Conservation (phyloP, 2,888 invertebrate genomes). For the Disparrhopalites patrizii region DNA sequence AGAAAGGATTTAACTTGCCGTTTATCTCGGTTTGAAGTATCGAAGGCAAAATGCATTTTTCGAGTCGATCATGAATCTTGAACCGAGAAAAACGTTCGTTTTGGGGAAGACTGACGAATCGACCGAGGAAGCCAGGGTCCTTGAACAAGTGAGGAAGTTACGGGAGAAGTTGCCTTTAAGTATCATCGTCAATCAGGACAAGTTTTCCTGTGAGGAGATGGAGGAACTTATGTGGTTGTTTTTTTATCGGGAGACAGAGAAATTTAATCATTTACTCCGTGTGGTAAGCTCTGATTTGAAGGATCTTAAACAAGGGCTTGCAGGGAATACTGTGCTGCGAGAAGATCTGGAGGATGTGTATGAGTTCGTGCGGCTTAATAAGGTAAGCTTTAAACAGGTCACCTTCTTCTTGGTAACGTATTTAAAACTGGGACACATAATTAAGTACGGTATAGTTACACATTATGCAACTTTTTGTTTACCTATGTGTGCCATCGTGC, state of each 20-base stretch:
- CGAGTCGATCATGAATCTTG: conserved; percentile 71
- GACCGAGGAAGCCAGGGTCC: conserved; percentile 72
- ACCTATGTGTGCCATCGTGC: conserved; percentile 67
- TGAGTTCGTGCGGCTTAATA: conserved; percentile 72
- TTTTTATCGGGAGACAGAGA: conserved; percentile 84
- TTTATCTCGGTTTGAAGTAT: too few species aligned
- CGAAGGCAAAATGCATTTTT: conserved; percentile 74
- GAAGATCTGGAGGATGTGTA: conserved; percentile 80
- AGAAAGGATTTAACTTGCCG: too few species aligned
- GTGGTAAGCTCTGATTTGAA: conserved; percentile 69
- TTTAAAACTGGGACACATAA: conserved; percentile 75
- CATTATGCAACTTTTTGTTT: too few species aligned
- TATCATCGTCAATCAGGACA: conserved; percentile 80
- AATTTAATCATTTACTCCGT: conserved; percentile 71
- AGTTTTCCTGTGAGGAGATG: too few species aligned
- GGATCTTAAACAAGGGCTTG: conserved; percentile 81
- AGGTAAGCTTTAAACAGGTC: conserved; percentile 51
- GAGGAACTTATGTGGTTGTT: too few species aligned
- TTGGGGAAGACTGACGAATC: conserved; percentile 60
- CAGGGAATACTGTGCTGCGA: conserved; percentile 89
- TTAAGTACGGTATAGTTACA: too few species aligned
- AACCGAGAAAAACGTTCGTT: conserved; percentile 68
- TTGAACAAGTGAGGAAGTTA: conserved; percentile 69
- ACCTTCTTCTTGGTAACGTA: conserved; percentile 55
- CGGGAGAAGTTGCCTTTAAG: conserved; percentile 64